Evolutionary conservation across 2,797 vertebrate species (phyloP).

Genomic region (Antennarius maculatus): DNA sequence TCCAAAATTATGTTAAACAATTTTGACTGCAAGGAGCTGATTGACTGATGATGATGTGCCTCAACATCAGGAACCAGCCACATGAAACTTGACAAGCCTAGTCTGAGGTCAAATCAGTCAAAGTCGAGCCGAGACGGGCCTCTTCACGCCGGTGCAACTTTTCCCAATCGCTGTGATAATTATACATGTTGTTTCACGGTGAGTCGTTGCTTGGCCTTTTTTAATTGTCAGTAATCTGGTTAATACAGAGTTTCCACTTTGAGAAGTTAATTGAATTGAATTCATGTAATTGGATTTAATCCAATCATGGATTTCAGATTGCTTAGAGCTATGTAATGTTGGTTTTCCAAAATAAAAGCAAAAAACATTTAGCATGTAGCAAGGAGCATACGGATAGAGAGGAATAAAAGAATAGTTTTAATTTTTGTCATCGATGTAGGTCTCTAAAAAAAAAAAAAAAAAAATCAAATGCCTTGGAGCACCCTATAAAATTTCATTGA

Average conservation of each 20-base stretch:
- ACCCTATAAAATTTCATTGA: conserved; percentile 31
- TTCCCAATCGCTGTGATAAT: no score
- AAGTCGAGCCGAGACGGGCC: no score
- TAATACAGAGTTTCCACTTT: conserved; percentile 52
- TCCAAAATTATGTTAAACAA: no score
- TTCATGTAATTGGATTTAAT: conserved; percentile 47
- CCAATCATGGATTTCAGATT: conserved; percentile 47
- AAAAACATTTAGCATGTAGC: conserved; percentile 30
- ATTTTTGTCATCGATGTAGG: conserved; percentile 34
- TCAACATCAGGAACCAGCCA: no score
- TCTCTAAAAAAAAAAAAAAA: conserved; percentile 19
- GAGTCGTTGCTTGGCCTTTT: conserved; percentile 25
- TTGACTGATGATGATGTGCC: no score
- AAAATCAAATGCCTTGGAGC: conserved; percentile 48
- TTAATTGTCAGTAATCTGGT: conserved; percentile 62
- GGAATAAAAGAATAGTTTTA: conserved; percentile 17
- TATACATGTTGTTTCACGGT: no score
- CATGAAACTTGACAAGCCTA: no score
- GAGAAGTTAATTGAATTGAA: no score
- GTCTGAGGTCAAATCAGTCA: no score
- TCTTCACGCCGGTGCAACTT: no score
- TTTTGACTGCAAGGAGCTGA: no score
- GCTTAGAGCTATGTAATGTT: conserved; percentile 44
- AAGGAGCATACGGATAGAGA: conserved; percentile 25
- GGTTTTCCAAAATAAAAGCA: conserved; percentile 34